A percentile compares a stretch with the other conserved stretches of the same genome.
These are phyloP conservation scores for Fulica atra DNA, from an alignment of 2,113 vertebrate species.

Conservation along the genomic window DNA sequence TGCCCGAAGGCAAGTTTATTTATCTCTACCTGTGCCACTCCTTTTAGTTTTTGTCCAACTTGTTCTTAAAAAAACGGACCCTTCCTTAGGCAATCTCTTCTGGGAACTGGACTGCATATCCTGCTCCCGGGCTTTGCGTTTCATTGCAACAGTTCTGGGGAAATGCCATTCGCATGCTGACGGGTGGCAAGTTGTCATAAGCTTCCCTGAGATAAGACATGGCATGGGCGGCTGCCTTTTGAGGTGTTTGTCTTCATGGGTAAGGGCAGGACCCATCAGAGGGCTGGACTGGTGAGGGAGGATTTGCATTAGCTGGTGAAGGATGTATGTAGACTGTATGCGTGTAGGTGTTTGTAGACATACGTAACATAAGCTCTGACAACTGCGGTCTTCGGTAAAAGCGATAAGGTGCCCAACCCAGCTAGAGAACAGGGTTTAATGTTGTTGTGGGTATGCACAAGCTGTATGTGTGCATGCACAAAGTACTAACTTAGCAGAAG, in stretches of 20 bases:
- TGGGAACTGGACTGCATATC: not conserved
- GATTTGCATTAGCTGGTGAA: not conserved
- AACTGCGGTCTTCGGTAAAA: not conserved
- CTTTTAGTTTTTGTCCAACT: not conserved
- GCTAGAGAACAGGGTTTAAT: not conserved
- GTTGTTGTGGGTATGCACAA: not conserved
- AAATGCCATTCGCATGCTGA: not conserved
- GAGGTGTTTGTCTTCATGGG: not conserved
- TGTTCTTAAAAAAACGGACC: not conserved
- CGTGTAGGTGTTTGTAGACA: not conserved
- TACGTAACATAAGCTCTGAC: not conserved
- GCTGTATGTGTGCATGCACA: not conserved
- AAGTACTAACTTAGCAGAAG: not conserved
- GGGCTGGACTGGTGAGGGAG: not conserved
- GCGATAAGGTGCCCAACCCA: not conserved
- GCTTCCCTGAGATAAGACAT: fast-evolving
- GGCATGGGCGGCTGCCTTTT: not conserved
- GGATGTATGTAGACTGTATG: not conserved
- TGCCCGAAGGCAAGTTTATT: not conserved
- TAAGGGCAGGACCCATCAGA: not conserved
- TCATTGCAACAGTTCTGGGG: not conserved
- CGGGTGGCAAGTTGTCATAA: not conserved
- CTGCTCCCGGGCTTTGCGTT: not conserved
- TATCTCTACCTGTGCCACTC: not conserved
- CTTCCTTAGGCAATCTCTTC: not conserved